Percentiles rank a stretch among this genome's conserved stretches.
Evolutionary conservation across 2,797 vertebrate genomes (phyloP).

Genomic region (Sylvilagus floridanus): DNA sequence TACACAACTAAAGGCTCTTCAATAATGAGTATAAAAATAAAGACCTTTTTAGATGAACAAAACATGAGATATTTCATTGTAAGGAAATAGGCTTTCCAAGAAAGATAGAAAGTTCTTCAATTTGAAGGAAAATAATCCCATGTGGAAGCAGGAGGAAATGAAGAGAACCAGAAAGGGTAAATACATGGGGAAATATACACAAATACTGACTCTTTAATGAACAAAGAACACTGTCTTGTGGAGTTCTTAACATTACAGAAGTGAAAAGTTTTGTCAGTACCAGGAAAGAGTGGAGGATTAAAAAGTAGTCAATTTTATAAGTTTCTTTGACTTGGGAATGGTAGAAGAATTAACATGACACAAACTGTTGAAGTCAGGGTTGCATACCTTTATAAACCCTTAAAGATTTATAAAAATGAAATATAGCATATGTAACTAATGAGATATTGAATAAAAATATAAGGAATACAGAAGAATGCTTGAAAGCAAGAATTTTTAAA

Average conservation of each 20-base stretch:
- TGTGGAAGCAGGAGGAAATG: background rate
- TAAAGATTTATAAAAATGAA: background rate
- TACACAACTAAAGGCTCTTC: background rate
- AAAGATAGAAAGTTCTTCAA: background rate
- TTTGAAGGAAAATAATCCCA: background rate
- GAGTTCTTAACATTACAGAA: background rate
- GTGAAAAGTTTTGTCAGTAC: background rate
- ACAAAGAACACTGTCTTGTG: background rate
- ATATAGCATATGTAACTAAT: background rate
- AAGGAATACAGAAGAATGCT: background rate
- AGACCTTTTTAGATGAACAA: background rate
- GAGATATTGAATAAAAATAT: background rate
- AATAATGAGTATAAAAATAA: background rate
- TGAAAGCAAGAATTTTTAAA: background rate
- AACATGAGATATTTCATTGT: background rate
- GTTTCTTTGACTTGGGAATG: background rate
- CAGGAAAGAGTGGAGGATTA: background rate
- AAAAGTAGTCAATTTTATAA: background rate
- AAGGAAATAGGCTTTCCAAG: slow-evolving; percentile 15
- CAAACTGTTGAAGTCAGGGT: background rate
- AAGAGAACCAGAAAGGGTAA: background rate
- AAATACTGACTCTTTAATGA: background rate
- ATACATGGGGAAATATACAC: background rate
- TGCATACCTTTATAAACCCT: background rate
- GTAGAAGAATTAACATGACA: background rate